Conservation (phyloP, 2,113 vertebrate species). For the Pao palembangensis region DNA sequence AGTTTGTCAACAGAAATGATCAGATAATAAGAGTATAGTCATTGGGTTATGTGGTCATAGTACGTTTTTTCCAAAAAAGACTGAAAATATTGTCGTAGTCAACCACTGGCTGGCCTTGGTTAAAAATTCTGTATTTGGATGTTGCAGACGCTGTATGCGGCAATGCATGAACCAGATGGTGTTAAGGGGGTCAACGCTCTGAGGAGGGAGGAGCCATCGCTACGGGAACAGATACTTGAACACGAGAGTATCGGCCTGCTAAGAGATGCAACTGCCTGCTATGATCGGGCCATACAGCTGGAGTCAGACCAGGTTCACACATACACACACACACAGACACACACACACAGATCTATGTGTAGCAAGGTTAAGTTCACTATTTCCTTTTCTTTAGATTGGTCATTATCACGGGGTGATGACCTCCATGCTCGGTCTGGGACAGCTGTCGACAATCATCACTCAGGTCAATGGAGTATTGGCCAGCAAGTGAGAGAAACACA, state of each 20-base stretch:
- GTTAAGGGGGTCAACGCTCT: constrained; percentile 93
- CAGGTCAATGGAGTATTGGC: constrained; percentile 95
- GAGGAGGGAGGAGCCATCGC: constrained; percentile 89
- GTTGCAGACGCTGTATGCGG: constrained; percentile 83
- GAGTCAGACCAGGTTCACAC: constrained; percentile 88
- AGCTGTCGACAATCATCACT: constrained; percentile 94
- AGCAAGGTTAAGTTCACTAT: not conserved
- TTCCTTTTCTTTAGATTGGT: constrained; percentile 77
- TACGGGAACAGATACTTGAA: constrained; percentile 95
- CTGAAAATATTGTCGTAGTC: too few relatives aligned
- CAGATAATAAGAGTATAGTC: too few relatives aligned
- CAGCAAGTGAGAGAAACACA: constrained; percentile 78
- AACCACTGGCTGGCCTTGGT: not conserved
- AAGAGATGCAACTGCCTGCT: constrained; percentile 94
- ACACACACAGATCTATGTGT: not conserved
- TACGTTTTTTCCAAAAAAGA: too few relatives aligned
- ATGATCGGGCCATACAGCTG: constrained; percentile 93
- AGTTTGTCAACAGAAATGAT: too few relatives aligned
- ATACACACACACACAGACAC: not conserved
- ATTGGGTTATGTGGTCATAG: too few relatives aligned
- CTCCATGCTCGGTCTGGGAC: constrained; percentile 95
- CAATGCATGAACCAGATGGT: constrained; percentile 97
- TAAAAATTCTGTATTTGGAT: not conserved
- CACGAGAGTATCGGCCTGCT: constrained; percentile 96
- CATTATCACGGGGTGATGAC: constrained; percentile 97